Percentiles rank a stretch among this genome's conserved stretches.
phyloP scores from a whole-genome alignment of 2,797 vertebrate genomes.

The Natrix natrix region DNA sequence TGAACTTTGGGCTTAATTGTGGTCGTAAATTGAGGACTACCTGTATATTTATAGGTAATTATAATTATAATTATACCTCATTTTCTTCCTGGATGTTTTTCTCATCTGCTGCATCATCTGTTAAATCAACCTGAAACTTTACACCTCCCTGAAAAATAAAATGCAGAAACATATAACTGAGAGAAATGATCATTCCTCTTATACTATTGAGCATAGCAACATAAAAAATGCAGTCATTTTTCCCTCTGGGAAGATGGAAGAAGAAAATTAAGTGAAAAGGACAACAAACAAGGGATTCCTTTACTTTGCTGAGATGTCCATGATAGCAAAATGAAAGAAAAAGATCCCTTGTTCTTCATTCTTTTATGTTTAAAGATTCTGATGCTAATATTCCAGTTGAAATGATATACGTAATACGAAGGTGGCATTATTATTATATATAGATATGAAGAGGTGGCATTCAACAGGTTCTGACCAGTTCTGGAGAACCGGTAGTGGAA shows the following conservation, averaged over 20 bases:
- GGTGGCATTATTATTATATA: neutral
- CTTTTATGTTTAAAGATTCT: neutral
- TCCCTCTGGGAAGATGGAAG: neutral
- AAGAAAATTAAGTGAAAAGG: neutral
- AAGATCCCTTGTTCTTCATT: neutral
- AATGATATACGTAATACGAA: neutral
- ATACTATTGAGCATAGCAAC: neutral
- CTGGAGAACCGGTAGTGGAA: too few species aligned
- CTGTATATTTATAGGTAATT: too few species aligned
- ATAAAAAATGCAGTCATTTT: neutral
- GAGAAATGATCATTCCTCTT: neutral
- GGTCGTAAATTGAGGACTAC: neutral
- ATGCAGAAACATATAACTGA: neutral
- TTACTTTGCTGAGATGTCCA: neutral
- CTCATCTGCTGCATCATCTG: conserved; percentile 59
- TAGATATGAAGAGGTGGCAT: neutral
- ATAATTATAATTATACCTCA: conserved; percentile 34
- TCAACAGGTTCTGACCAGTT: too few species aligned
- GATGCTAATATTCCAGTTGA: conserved; percentile 18
- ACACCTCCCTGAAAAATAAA: conserved; percentile 75
- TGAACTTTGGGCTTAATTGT: neutral
- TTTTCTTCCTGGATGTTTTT: conserved; percentile 45
- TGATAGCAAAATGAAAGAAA: neutral
- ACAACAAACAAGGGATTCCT: neutral
- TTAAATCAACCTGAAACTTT: conserved; percentile 87